Base-by-base conservation (phyloP, 2,797 vertebrate genomes). In the Hydrolagus colliei region DNA sequence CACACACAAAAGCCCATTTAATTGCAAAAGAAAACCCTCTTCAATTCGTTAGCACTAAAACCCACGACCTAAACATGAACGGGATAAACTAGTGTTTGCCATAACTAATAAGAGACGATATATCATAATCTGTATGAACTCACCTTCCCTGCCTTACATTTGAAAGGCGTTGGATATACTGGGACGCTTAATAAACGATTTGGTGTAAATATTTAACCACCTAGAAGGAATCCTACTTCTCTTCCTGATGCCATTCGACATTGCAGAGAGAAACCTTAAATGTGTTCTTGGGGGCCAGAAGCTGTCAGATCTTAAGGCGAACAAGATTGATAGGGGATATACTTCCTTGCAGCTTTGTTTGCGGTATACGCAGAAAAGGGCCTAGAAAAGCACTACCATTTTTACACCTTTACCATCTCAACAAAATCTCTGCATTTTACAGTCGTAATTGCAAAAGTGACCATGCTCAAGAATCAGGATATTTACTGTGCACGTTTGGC, bases 251-350 rank as follows among this genome's bases (percentile, higher is more conserved):
- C 94, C 95, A 95, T 96, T 96, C 96, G 95, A 96, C 96, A 94
- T 95, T 92, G 94, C 94, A 94, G 94, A 95, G 94, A 94, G 95
- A 95, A 96, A 95, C 94, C 95, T 96, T 94, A 97, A 96, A 97
- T 95, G 97, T 96, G 96, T 97, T 98, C 96, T 96, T 95, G 95
- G 94, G 96, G 96, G 96, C 96, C 96, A 95, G 92, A 95, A 96
- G 96, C 97, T 99, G 97, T 98, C 97, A 98, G 95, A 95, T 94
- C 96, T 95, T 96, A 96, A 95, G 96, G 96, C 93, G 93, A 96
- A 94, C 93, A 97, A 99, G 97, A 99, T 98, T 98, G 97, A 99
- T 98, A 95, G 90, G 93, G 89, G 93, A 87, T 95, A 95, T 95
- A 93, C 95, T 96, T 94, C 94, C 93, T 93, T 92, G 92, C 94